Base-by-base conservation (phyloP, 2,113 vertebrate species). In the Cyrtonyx montezumae region DNA sequence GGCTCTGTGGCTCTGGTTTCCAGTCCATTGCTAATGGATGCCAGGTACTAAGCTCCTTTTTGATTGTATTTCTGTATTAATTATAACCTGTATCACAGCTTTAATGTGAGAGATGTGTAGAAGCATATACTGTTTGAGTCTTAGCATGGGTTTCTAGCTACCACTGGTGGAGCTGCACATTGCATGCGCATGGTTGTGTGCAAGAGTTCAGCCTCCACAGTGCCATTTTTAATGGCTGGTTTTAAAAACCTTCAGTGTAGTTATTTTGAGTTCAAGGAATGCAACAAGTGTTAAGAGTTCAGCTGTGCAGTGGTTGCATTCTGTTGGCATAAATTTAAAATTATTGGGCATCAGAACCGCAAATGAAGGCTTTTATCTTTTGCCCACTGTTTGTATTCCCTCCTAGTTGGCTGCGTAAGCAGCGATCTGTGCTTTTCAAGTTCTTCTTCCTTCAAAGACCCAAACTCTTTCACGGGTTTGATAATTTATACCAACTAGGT, bases 1-100 rank as follows among this genome's bases (percentile, higher is more conserved):
- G 99, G 13, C 98, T 99, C 36, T 99, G 99, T 91, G 99, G 99
- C 49, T 99, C 99, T 66, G 99, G 99, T 40, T 99, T 99, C 97
- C 99, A 99, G 82, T 98, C 99, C 79, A 98, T 99, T 67, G 97
- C 98, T 93, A 99, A 43, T 20, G 99, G 99, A 19, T 98, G 99
- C 86, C 99, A 99, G 94, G 99, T 99, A 98, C 55, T 56, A 66
- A 67, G 6, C n/a, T 51, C 28, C 74, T 34, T 34, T 11, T 56
- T 34, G 37, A n/a, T 16, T 46, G 30, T 34, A 18, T 15, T 51
- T 53, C 59, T 66, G 9, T 30, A 2, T n/a, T 42, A 18, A 4
- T 5, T 73, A 8, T 40, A 10, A 6, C 46, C 16, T 74, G 22
- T 32, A 13, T 75, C 46, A 26, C 13, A 6, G 36, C 51, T 45